phyloP scores from a whole-genome alignment of 37 sponge, comb jelly and placozoan species.

The Tethya wilhelma region DNA sequence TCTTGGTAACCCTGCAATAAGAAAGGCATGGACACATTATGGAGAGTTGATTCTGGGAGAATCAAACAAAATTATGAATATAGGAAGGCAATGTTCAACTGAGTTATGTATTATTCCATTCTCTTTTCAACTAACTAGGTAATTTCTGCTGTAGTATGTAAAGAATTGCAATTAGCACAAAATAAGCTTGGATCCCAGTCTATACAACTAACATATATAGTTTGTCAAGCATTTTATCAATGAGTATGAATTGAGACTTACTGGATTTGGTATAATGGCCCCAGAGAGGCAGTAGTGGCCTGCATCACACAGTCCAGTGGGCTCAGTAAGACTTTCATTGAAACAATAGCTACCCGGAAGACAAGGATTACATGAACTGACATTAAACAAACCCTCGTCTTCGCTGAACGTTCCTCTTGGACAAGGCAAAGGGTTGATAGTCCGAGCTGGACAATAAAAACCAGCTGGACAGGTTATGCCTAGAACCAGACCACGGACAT shows the following conservation, averaged over 20 bases:
- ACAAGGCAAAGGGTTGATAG: background rate
- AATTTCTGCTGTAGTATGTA: no score
- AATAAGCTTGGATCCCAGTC: no score
- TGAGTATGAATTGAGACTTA: background rate
- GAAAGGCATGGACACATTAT: no score
- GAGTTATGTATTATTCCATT: no score
- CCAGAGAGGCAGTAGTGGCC: background rate
- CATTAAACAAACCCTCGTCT: background rate
- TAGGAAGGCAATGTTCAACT: no score
- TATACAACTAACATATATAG: background rate
- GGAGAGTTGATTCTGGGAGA: no score
- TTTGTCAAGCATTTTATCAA: background rate
- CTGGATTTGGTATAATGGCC: background rate
- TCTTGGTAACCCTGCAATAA: background rate
- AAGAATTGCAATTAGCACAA: no score
- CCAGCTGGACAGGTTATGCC: background rate
- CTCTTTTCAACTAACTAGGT: no score
- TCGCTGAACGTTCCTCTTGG: background rate
- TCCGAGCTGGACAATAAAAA: background rate
- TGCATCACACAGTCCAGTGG: background rate
- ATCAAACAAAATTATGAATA: no score
- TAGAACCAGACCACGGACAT: background rate
- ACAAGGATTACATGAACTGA: slow-evolving; percentile 2
- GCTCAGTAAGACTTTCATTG: background rate
- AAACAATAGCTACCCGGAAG: slow-evolving; percentile 5